A percentile compares a stretch with the other conserved stretches of the same genome.
phyloP scores from a whole-genome alignment of 2,797 vertebrate species.

The Microhierax caerulescens region DNA sequence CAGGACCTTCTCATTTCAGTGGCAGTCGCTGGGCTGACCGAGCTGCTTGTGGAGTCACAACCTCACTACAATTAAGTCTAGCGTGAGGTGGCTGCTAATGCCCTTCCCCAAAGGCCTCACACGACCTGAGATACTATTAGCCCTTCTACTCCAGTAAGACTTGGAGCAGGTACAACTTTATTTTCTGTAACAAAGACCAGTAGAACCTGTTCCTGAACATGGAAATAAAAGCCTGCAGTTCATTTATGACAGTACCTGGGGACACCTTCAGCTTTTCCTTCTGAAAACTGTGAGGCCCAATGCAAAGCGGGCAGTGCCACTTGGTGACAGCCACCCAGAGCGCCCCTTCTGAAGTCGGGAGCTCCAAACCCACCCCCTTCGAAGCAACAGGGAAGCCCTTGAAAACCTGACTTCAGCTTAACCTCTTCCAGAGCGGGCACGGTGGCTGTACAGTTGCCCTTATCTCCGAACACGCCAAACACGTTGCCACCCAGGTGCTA shows the following conservation, averaged over 20 bases:
- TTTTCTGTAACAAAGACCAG: background rate
- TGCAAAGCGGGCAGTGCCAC: rapidly evolving
- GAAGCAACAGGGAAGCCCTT: background rate
- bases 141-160: background rate
- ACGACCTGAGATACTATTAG: background rate
- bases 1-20: background rate
- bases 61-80: background rate
- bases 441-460: background rate
- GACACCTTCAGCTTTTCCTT: background rate
- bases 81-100: background rate
- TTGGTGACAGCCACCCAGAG: too few relatives aligned
- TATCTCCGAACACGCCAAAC: background rate
- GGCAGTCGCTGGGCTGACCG: background rate
- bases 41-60: background rate
- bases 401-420: background rate
- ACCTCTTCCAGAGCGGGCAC: background rate
- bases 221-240: background rate
- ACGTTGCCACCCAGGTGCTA: rapidly evolving
- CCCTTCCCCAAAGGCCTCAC: background rate
- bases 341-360: background rate
- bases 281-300: background rate
- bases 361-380: background rate
- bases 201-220: background rate
- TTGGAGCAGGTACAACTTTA: background rate
- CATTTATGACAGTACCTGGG: background rate